phyloP scores from a whole-genome alignment of 2,888 invertebrate species.

The Ophion slaviceki region DNA sequence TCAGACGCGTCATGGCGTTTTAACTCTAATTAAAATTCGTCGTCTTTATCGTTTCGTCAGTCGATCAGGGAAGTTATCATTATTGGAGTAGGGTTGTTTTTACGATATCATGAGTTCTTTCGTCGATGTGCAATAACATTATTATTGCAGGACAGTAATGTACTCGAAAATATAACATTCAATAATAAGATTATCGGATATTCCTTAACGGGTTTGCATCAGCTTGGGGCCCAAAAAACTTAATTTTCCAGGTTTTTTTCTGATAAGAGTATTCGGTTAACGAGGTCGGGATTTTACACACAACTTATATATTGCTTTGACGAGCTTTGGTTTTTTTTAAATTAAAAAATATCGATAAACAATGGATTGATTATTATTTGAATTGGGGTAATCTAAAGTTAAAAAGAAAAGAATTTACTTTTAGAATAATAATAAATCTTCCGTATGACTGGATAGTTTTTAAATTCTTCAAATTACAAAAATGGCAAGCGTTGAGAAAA shows the following conservation, averaged over 20 bases:
- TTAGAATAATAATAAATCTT: too few species aligned
- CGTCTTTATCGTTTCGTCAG: neutral
- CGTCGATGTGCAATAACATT: neutral
- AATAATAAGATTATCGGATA: neutral
- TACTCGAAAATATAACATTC: neutral
- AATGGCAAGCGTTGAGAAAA: neutral
- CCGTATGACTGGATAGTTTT: neutral
- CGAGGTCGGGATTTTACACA: too few species aligned
- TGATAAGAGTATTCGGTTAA: too few species aligned
- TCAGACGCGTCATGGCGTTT: constrained; percentile 4
- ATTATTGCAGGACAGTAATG: neutral
- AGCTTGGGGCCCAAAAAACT: too few species aligned
- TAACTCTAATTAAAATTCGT: constrained; percentile 14
- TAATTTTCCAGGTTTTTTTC: too few species aligned
- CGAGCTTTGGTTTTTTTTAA: too few species aligned
- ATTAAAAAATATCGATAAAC: too few species aligned
- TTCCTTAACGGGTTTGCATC: too few species aligned
- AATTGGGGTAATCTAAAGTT: neutral
- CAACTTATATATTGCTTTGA: too few species aligned
- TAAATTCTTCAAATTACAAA: neutral
- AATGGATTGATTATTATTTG: neutral
- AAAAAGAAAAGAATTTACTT: neutral
- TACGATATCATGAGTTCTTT: neutral
- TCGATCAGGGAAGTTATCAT: neutral
- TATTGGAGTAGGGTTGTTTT: neutral